Evolutionary conservation across 2,113 vertebrate genomes (phyloP), one percentile per base, ranked within the genome.

Genomic region (Etheostoma cragini): DNA sequence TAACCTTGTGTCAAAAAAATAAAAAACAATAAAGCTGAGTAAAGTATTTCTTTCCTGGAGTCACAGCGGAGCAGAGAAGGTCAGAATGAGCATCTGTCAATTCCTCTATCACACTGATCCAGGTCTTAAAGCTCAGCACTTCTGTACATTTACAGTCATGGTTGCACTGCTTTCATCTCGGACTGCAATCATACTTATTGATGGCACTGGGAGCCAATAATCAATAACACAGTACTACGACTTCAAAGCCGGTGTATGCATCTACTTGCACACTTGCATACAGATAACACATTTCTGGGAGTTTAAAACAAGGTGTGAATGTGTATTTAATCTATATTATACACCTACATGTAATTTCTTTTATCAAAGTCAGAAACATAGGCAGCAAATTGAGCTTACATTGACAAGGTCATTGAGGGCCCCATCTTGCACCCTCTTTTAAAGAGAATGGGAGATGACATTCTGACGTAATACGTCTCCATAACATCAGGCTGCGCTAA

Each of bases 81-180:
- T 77, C 58, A 52, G 30, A 63, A 65, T 70, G 62, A 64, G 46
- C 56, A 63, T 68, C 57, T 56, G 54, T 85, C 82, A 78, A 13
- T 78, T 46, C 17, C 19, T 56, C 45, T 47, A 22, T 53, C 62
- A 72, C 38, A 81, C 54, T 49, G 78, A 56, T 78, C 49, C 33
- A 35, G 16, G 26, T 87, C 38, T 58, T 78, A 83, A 75, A 75
- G 73, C 64, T 88, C 65, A 78, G 69, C 68, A 79, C n/a, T 64
- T 72, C 49, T 60, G 56, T 65, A 60, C 30, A 42, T 67, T 72
- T 46, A 33, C 73, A 83, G 16, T 54, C 35, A 74, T 26, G 21
- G 53, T 56, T 52, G 30, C 60, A 72, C 35, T 72, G 65, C 72
- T 84, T 80, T 80, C 33, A 78, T 72, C 60, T 58, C 26, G 26